A percentile compares a stretch with the other conserved stretches of the same genome.
Conservation (phyloP, 92 coral and sea anemone species). For the Epizoanthus scotinus region DNA sequence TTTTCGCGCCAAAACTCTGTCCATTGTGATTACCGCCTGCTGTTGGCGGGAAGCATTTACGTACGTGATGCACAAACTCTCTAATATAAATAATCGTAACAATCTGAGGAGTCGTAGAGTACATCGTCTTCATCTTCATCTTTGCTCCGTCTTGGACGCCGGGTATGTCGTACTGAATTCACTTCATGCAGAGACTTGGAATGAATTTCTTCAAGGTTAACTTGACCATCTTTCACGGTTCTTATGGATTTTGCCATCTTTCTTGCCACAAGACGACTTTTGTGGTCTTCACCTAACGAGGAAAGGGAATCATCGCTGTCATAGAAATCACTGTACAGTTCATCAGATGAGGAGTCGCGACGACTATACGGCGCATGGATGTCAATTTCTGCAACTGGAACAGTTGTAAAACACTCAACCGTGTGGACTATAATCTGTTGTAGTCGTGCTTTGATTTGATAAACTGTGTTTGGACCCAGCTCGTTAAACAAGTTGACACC, state of each 20-base stretch:
- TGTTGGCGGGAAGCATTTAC: too few species aligned
- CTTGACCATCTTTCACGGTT: background rate
- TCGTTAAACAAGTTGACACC: constrained; percentile 9
- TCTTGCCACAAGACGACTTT: constrained; percentile 10
- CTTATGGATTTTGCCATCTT: constrained; percentile 18
- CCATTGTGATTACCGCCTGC: too few species aligned
- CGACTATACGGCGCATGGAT: constrained; percentile 17
- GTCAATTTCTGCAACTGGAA: background rate
- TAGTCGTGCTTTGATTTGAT: constrained; percentile 15
- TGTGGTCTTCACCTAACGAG: constrained; percentile 13
- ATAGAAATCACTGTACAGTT: background rate
- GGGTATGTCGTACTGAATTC: constrained; percentile 6
- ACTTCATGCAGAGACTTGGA: background rate
- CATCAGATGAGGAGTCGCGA: constrained; percentile 8
- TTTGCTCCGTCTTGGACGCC: background rate
- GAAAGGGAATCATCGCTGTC: constrained; percentile 15
- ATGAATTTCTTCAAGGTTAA: constrained; percentile 1
- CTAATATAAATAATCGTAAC: background rate
- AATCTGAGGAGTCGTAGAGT: background rate
- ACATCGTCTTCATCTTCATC: background rate
- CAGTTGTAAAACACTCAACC: background rate
- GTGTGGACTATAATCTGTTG: constrained; percentile 7
- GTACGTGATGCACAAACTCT: too few species aligned
- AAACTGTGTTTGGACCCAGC: constrained; percentile 15
- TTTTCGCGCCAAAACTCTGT: too few species aligned